These are phyloP conservation scores for Ips typographus DNA, from an alignment of 1,140 invertebrate genomes.

Conservation along the genomic window DNA sequence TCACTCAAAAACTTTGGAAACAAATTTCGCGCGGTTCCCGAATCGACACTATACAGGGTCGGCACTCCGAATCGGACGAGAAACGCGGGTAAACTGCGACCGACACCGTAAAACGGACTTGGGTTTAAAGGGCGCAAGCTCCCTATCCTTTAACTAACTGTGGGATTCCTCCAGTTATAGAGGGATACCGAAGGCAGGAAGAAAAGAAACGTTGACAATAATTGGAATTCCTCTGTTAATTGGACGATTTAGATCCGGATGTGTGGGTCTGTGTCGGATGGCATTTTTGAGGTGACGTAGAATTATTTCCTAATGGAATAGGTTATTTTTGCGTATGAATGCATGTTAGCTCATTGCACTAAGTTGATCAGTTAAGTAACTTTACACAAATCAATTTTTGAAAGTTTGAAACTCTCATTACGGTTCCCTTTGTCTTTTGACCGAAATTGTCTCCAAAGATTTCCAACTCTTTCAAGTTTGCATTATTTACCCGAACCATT, in stretches of 20 bases:
- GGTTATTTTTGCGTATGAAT: too few species aligned
- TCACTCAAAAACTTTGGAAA: too few species aligned
- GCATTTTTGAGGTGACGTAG: too few species aligned
- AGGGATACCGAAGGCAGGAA: neutral
- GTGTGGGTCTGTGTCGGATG: neutral
- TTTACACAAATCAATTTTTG: too few species aligned
- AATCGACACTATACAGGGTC: neutral
- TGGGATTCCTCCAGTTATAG: constrained; percentile 8
- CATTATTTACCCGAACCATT: too few species aligned
- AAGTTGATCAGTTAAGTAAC: too few species aligned
- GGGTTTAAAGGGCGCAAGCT: constrained; percentile 28
- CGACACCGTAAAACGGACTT: constrained; percentile 5
- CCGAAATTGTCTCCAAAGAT: too few species aligned
- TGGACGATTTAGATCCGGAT: neutral
- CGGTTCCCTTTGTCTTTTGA: too few species aligned
- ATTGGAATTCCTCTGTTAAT: constrained; percentile 4
- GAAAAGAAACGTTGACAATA: constrained; percentile 9
- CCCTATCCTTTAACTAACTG: constrained; percentile 28
- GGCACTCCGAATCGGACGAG: constrained; percentile 6
- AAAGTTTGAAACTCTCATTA: too few species aligned
- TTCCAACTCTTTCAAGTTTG: too few species aligned
- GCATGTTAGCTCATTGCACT: too few species aligned
- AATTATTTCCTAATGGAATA: too few species aligned
- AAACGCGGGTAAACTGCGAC: constrained; percentile 24
- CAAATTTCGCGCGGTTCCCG: neutral